phyloP scores from a whole-genome alignment of 1,140 invertebrate genomes.

The Drosophila sp. region DNA sequence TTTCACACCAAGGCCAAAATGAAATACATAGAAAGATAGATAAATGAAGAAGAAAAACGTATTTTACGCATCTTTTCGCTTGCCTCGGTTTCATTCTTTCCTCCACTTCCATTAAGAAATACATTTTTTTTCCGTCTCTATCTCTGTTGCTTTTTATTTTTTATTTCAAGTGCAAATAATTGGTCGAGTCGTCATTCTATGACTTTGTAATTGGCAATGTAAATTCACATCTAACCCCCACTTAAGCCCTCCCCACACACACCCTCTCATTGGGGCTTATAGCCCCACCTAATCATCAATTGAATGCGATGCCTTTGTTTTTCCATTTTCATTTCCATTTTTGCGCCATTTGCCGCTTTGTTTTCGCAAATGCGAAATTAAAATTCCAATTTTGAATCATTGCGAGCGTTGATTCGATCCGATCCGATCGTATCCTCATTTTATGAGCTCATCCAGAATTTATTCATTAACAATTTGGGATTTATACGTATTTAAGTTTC shows the following conservation, averaged over 20 bases:
- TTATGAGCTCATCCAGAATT: constrained; percentile 32
- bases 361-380: constrained; percentile 71
- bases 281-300: constrained; percentile 54
- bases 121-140: constrained; percentile 25
- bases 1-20: constrained; percentile 45
- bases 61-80: constrained; percentile 3
- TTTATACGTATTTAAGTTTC: constrained; percentile 50
- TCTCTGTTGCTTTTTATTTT: constrained; percentile 9
- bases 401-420: constrained; percentile 47
- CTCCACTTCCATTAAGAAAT: constrained; percentile 3
- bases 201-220: constrained; percentile 48
- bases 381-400: constrained; percentile 62
- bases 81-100: not conserved
- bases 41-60: not conserved
- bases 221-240: constrained; percentile 50
- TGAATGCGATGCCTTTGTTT: constrained; percentile 75
- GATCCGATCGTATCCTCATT: constrained; percentile 47
- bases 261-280: not conserved
- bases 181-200: constrained; percentile 41
- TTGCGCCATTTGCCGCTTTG: constrained; percentile 28
- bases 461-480: constrained; percentile 49
- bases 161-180: constrained; percentile 67
- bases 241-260: constrained; percentile 16
- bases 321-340: constrained; percentile 36
- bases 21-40: constrained; percentile 37